Evolutionary conservation across 2,888 invertebrate genomes (phyloP), one percentile per base, ranked within the genome.

Genomic region (Imbricaverruca yamaguchii): DNA sequence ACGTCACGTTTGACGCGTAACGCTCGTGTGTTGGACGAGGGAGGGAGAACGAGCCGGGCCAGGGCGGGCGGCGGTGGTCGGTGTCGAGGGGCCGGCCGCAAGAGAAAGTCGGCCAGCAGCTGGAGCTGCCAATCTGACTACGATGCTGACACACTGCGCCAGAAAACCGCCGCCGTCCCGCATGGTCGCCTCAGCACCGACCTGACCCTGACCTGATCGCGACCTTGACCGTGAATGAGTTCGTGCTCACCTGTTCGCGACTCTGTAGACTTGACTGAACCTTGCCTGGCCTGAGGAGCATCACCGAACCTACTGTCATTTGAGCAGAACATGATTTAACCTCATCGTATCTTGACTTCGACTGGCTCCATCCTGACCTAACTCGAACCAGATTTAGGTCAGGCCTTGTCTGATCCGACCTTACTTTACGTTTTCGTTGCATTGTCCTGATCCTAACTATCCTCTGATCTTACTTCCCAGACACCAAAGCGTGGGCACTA

Each of bases 141-240:
- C 61, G 61, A 7, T 18, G 61, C 74, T 55, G 74, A 74, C 74
- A 74, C 55, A 74, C 55, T 74, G 74, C 55, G 53, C 74, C 74
- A 74, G 53, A 74, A 74, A 53, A 21, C 13, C 23, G 18, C 21
- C 23, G 55, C 53, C 55, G 53, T 18, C 74, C 23, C 23, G 23
- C 23, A 23, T 65, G 74, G 18, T 23, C 53, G 69, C 74, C 18
- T 53, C 55, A 55, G 21, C 74, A 53, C 55, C 55, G 74, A 74
- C 74, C 53, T 21, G 7, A 39, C 39, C 13, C 61, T 39, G 39
- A 39, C 39, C 53, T 23, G 74, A 39, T 55, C 18, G 74, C 55
- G 74, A 55, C 74, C 74, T 21, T 74, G 74, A 74, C 74, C 53
- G 18, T 21, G 7, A 39, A 1, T 39, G 39, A 39, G 39, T 39